Evolutionary conservation across 1,140 invertebrate genomes (phyloP).

Genomic region (Steinernema feltiae): DNA sequence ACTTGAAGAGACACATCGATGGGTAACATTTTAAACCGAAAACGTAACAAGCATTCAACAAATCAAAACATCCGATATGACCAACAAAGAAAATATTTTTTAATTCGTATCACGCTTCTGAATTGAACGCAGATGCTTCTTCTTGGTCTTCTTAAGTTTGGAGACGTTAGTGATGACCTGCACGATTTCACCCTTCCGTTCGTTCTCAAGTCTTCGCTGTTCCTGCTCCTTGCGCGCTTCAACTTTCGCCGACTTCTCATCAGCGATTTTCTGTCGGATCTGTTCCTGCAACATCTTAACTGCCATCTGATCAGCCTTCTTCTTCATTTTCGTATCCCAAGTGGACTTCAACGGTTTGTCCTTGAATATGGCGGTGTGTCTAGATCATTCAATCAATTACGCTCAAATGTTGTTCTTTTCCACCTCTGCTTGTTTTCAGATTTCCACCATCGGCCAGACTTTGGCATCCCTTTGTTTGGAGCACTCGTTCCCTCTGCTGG

Average conservation of each 20-base stretch:
- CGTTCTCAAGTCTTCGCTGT: constrained; percentile 28
- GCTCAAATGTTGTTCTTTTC: no score
- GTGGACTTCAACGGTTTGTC: constrained; percentile 30
- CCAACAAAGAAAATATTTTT: neutral
- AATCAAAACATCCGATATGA: neutral
- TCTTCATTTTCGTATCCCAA: constrained; percentile 33
- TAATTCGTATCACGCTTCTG: constrained; percentile 25
- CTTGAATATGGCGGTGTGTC: constrained; percentile 28
- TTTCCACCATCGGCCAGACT: constrained; percentile 35
- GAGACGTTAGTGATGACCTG: constrained; percentile 32
- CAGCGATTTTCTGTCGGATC: constrained; percentile 22
- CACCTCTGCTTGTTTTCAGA: constrained; percentile 26
- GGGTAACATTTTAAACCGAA: neutral
- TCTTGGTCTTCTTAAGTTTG: constrained; percentile 36
- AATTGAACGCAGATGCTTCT: constrained; percentile 31
- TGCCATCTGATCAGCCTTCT: constrained; percentile 25
- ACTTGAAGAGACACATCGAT: neutral
- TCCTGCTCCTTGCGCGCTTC: constrained; percentile 32
- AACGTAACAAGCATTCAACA: neutral
- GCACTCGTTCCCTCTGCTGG: neutral
- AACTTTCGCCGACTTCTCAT: constrained; percentile 24
- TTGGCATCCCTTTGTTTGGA: constrained; percentile 12
- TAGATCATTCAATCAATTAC: neutral
- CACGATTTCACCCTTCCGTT: constrained; percentile 25
- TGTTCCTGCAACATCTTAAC: constrained; percentile 27